These are phyloP conservation scores for Spatula versicolor DNA, from an alignment of 2,797 vertebrate genomes.

Conservation along the genomic window DNA sequence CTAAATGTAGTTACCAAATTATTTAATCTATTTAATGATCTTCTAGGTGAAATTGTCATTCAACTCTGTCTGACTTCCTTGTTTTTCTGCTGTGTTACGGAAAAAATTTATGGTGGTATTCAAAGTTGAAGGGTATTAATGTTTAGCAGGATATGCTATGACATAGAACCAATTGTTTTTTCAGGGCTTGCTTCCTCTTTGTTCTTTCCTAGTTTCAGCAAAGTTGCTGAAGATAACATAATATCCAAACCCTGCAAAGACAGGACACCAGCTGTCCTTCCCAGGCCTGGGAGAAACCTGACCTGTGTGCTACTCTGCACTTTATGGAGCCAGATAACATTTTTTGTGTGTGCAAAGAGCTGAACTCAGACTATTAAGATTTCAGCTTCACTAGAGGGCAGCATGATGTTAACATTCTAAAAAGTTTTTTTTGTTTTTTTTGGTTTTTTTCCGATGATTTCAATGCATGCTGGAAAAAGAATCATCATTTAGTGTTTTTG, in stretches of 20 bases:
- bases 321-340: not conserved
- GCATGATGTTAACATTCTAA: not conserved
- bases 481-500: not conserved
- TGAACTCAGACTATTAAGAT: not conserved
- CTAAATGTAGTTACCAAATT: not conserved
- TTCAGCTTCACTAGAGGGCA: slow-evolving; percentile 70
- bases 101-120: not conserved
- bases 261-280: slow-evolving; percentile 6
- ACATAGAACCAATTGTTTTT: not conserved
- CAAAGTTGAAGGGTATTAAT: not conserved
- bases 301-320: not conserved
- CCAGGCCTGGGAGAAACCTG: not conserved
- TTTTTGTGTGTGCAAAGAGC: not conserved
- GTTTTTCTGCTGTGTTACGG: not conserved
- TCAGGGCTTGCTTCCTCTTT: not conserved
- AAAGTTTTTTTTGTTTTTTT: not conserved
- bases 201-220: not conserved
- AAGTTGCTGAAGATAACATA: not conserved
- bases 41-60: not conserved
- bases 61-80: not conserved
- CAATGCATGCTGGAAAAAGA: not conserved
- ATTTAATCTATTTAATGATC: not conserved
- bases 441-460: no score
- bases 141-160: not conserved
- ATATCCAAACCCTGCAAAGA: not conserved